Evolutionary conservation across 2,797 vertebrate genomes (phyloP).

Genomic region (Phyllotis vaccarum): DNA sequence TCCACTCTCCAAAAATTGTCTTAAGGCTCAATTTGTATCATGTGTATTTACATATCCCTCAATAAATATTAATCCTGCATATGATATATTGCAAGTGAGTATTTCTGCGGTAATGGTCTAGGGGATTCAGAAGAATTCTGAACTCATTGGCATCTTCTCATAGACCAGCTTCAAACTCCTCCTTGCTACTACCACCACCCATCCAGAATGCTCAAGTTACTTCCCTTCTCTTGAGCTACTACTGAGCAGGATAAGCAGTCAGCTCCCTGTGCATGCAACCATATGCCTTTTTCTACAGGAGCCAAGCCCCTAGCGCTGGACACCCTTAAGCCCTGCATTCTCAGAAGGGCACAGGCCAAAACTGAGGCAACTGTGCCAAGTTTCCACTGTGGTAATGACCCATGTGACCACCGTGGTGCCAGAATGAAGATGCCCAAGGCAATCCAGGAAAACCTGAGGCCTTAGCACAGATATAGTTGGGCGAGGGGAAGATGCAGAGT

Average conservation of each 20-base stretch:
- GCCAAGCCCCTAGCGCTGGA: not conserved
- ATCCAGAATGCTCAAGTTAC: not conserved
- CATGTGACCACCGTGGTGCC: not conserved
- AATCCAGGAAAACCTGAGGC: not conserved
- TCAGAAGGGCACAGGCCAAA: not conserved
- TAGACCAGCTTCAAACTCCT: not conserved
- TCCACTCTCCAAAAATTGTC: too few species aligned
- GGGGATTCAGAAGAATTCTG: not conserved
- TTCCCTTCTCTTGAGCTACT: not conserved
- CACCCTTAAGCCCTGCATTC: not conserved
- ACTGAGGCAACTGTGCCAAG: not conserved
- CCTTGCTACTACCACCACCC: not conserved
- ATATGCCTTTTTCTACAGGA: not conserved
- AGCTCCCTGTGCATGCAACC: not conserved
- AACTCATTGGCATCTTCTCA: not conserved
- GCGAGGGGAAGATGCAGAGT: not conserved
- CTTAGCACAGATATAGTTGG: not conserved
- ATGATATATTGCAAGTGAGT: too few species aligned
- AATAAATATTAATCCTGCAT: too few species aligned
- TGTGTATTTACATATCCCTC: too few species aligned
- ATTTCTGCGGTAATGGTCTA: too few species aligned
- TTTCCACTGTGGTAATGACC: not conserved
- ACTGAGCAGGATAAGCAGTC: not conserved
- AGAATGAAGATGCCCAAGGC: not conserved
- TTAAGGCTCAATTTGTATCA: too few species aligned